A percentile compares a stretch with the other conserved stretches of the same genome.
These are phyloP conservation scores for Halichoerus grypus DNA, from an alignment of 2,113 vertebrate species.

Conservation along the genomic window DNA sequence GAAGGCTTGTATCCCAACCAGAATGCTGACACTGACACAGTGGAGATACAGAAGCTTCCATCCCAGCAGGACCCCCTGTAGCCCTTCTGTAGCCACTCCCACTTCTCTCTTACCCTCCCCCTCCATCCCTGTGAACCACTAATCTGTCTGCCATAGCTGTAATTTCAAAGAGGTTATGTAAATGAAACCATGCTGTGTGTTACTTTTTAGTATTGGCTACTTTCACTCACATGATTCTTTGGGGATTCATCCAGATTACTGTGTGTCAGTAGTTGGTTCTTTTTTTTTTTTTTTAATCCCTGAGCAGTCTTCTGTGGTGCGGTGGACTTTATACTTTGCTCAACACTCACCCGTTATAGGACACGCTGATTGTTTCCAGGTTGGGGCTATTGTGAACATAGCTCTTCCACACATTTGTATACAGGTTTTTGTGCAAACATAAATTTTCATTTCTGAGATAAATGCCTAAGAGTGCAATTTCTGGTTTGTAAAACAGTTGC, in stretches of 20 bases:
- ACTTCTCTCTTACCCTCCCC: too few species aligned
- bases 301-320: too few species aligned
- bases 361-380: neutral
- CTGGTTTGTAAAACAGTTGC: too few species aligned
- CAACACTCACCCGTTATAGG: neutral
- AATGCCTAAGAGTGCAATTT: neutral
- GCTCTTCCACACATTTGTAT: neutral
- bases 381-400: neutral
- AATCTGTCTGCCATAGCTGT: neutral
- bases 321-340: accelerated
- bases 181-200: neutral
- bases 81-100: neutral
- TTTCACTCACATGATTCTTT: neutral
- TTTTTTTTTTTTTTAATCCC: neutral
- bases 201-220: neutral
- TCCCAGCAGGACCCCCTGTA: too few species aligned
- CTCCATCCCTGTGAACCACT: neutral
- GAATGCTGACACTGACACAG: neutral
- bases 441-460: neutral
- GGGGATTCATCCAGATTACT: accelerated
- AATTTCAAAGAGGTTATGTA: accelerated
- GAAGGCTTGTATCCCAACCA: too few species aligned
- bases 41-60: accelerated
- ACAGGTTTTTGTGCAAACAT: neutral
- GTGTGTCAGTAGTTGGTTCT: too few species aligned